Percentiles rank a stretch among this genome's conserved stretches.
Evolutionary conservation across 2,113 vertebrate genomes (phyloP).

Genomic region (Polyodon spathula): DNA sequence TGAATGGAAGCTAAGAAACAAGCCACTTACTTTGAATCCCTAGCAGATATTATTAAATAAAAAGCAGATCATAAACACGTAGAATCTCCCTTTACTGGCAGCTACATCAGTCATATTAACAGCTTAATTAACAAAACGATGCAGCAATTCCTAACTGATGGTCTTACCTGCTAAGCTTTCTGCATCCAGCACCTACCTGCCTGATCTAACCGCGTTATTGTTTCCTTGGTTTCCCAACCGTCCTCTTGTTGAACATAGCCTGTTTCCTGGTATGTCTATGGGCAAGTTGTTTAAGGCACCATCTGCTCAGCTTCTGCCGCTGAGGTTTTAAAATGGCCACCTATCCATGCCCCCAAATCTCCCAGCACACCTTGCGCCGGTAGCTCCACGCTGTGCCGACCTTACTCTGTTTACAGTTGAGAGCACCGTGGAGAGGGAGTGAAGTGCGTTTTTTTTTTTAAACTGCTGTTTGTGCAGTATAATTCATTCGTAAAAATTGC

Average conservation of each 20-base stretch:
- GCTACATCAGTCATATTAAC: too few relatives aligned
- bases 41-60: too few relatives aligned
- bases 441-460: background rate
- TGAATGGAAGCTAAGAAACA: too few relatives aligned
- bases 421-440: background rate
- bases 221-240: conserved; percentile 8
- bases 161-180: background rate
- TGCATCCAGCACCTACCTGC: background rate
- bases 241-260: background rate
- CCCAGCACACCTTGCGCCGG: conserved; percentile 6
- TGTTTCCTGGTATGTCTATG: too few relatives aligned
- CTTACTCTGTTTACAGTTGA: conserved; percentile 11
- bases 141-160: too few relatives aligned
- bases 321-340: conserved; percentile 38
- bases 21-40: too few relatives aligned
- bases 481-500: background rate
- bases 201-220: background rate
- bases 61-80: too few relatives aligned
- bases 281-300: too few relatives aligned
- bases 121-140: too few relatives aligned
- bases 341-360: conserved; percentile 3
- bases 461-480: background rate
- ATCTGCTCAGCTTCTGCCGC: background rate
- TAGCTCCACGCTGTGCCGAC: background rate
- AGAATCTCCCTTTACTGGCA: too few relatives aligned